Evolutionary conservation across 2,888 invertebrate genomes (phyloP).

Genomic region (Tubulanus polymorphus): DNA sequence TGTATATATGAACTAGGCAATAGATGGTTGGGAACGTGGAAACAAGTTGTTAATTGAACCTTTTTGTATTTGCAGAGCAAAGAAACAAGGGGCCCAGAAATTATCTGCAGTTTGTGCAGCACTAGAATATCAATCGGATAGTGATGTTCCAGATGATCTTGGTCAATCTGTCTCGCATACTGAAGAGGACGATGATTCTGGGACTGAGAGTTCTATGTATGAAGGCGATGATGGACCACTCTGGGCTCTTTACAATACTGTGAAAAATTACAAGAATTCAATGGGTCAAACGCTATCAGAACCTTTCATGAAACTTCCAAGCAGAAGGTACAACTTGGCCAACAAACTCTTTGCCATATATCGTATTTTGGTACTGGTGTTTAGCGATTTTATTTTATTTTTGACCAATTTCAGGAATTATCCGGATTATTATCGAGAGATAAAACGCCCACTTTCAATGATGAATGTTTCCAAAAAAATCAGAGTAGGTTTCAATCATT

Average conservation of each 20-base stretch:
- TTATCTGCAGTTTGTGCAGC: slow-evolving; percentile 38
- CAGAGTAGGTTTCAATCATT: slow-evolving; percentile 44
- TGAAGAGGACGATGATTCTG: slow-evolving; percentile 55
- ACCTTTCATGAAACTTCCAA: slow-evolving; percentile 89
- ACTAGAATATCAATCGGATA: slow-evolving; percentile 24
- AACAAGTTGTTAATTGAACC: not conserved
- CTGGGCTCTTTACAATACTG: slow-evolving; percentile 84
- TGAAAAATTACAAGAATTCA: slow-evolving; percentile 57
- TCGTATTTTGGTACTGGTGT: not conserved
- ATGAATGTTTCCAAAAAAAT: slow-evolving; percentile 70
- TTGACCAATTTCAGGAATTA: slow-evolving; percentile 64
- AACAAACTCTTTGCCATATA: not conserved
- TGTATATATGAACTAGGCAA: not conserved
- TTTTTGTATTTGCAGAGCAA: not conserved
- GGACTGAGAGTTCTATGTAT: slow-evolving; percentile 35
- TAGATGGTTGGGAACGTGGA: not conserved
- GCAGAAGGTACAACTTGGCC: slow-evolving; percentile 53
- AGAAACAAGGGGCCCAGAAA: slow-evolving; percentile 25
- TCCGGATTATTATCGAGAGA: slow-evolving; percentile 96
- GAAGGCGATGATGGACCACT: slow-evolving; percentile 59
- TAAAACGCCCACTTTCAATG: slow-evolving; percentile 90
- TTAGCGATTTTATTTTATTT: not conserved
- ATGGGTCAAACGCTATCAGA: slow-evolving; percentile 79
- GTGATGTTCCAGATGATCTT: not conserved
- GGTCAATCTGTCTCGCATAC: slow-evolving; percentile 18